Base-by-base conservation (phyloP, 1,140 invertebrate species). In the Procambarus clarkii region DNA sequence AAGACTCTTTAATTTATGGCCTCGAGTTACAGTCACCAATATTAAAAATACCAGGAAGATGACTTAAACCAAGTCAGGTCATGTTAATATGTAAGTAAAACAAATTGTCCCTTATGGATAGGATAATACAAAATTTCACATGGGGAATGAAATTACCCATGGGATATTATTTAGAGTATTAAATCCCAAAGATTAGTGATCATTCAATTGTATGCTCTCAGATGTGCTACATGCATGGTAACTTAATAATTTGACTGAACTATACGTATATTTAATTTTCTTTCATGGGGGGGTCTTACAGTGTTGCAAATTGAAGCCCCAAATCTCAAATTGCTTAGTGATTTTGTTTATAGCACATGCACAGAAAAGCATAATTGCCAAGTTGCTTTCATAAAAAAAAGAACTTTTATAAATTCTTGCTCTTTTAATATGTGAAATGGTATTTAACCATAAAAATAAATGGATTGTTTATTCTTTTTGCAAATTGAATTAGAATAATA, bases 1-100 rank as follows among this genome's bases (percentile, higher is more conserved):
- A n/a, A 64, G 64, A 45, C 86, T 92, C 18, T 15, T 88, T 8
- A 85, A 88, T 69, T 77, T 92, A 58, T 48, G 54, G 45, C 91
- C 91, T 44, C 46, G 84, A 46, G 79, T 92, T 81, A 79, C 44
- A 60, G 5, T 88, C n/a, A 83, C 45, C 58, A 54, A 88, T 21
- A 24, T 46, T 58, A 46, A 58, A 77, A 45, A 15, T 11, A 64
- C 58, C n/a, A 83, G 4, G 50, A 64, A 76, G 54, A 84, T 84
- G 34, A 45, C 44, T 69, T 48, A 46, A 80, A 46, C 15, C 18
- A 11, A 86, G n/a, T 58, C 44, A 34, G 2, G 24, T 74, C 69
- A 21, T 74, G 45, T 60, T 34, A 21, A 44, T 11, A 60, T 21
- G 13, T 5, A 54, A 54, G 50, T 54, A 54, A 54, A 54, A 13